These are phyloP conservation scores for Myzus persicae DNA, from an alignment of 1,140 invertebrate species.

Conservation along the genomic window DNA sequence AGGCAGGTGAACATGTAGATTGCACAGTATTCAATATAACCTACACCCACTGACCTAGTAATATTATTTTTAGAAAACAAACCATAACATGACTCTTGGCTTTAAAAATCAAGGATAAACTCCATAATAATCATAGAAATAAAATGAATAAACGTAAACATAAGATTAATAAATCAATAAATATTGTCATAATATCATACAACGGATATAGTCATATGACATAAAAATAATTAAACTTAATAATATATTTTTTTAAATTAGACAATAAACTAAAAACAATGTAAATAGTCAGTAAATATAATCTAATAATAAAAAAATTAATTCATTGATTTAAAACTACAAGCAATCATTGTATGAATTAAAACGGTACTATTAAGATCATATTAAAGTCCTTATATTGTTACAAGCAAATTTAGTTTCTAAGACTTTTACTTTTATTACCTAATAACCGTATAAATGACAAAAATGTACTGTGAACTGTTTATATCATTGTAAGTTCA, in stretches of 20 bases:
- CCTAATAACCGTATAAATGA: background rate
- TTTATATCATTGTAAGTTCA: background rate
- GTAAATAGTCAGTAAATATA: background rate
- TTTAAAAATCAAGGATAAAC: slow-evolving; percentile 28
- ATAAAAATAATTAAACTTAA: background rate
- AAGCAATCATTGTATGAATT: background rate
- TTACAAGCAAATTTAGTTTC: background rate
- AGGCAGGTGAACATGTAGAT: slow-evolving; percentile 20
- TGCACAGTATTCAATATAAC: slow-evolving; percentile 40
- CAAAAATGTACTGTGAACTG: too few relatives aligned
- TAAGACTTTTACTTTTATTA: background rate
- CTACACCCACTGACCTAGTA: slow-evolving; percentile 55
- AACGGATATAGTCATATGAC: background rate
- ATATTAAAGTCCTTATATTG: background rate
- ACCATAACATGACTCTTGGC: slow-evolving; percentile 30
- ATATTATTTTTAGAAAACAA: slow-evolving; percentile 51
- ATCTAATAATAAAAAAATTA: background rate
- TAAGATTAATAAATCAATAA: background rate
- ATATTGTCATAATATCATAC: background rate
- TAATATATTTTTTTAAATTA: too few relatives aligned
- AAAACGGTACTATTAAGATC: background rate
- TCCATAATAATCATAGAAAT: background rate
- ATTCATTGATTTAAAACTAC: background rate
- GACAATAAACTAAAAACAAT: background rate
- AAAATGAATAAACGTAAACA: background rate